These are phyloP conservation scores for Torymus aiolomorphi DNA, from an alignment of 2,888 invertebrate species.

Conservation along the genomic window DNA sequence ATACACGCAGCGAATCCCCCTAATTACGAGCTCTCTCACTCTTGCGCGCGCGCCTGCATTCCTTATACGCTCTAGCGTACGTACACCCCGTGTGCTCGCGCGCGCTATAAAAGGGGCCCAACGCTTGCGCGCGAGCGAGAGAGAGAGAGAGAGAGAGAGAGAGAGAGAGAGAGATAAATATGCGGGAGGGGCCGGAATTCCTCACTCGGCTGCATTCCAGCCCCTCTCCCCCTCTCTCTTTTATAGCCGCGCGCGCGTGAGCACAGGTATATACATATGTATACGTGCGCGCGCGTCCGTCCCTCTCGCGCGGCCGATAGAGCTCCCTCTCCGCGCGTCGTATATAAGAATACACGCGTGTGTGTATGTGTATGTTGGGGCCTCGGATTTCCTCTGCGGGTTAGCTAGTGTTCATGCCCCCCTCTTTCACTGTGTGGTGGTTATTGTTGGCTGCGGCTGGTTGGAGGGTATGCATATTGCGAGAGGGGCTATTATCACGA, in stretches of 20 bases:
- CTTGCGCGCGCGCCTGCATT: slow-evolving; percentile 65
- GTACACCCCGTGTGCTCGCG: slow-evolving; percentile 40
- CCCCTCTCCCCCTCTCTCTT: slow-evolving; percentile 59
- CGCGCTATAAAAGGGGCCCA: slow-evolving; percentile 68
- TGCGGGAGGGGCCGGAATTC: slow-evolving; percentile 76
- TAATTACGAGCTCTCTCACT: slow-evolving; percentile 63
- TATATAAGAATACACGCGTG: no score
- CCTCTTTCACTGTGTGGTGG: neutral
- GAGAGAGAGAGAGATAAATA: slow-evolving; percentile 69
- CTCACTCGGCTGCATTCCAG: slow-evolving; percentile 75
- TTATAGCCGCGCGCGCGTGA: slow-evolving; percentile 16
- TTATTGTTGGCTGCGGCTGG: no score
- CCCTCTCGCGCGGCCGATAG: slow-evolving; percentile 10
- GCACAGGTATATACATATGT: neutral
- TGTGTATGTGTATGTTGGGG: slow-evolving; percentile 7
- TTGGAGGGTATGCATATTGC: no score
- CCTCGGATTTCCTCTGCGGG: slow-evolving; percentile 26
- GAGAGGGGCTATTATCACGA: no score
- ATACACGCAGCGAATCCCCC: slow-evolving; percentile 60
- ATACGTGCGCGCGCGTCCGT: slow-evolving; percentile 29
- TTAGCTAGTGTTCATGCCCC: slow-evolving; percentile 7
- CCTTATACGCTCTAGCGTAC: slow-evolving; percentile 67
- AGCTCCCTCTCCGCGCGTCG: neutral
- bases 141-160: slow-evolving; percentile 15
- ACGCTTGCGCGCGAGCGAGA: slow-evolving; percentile 67